A percentile compares a stretch with the other conserved stretches of the same genome.
phyloP scores from a whole-genome alignment of 2,888 invertebrate genomes.

The Aromia moschata region DNA sequence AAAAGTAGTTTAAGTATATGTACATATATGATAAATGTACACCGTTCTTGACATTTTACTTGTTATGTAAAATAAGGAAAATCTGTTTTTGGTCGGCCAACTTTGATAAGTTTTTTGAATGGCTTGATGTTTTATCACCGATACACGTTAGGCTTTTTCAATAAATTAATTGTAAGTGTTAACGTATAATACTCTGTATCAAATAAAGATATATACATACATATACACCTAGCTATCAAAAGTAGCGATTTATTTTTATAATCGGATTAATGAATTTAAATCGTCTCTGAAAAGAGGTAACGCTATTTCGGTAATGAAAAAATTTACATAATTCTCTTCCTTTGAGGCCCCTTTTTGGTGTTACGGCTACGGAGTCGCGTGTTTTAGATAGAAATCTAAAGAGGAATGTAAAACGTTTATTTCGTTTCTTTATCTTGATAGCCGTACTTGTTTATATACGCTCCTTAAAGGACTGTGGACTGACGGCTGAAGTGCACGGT shows the following conservation, averaged over 20 bases:
- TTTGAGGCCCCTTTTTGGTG: slow-evolving; percentile 35
- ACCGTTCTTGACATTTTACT: too few relatives aligned
- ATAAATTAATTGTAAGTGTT: too few relatives aligned
- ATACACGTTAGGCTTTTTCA: too few relatives aligned
- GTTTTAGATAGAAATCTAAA: slow-evolving; percentile 43
- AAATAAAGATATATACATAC: not conserved
- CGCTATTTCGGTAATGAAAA: slow-evolving; percentile 19
- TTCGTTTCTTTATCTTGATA: slow-evolving; percentile 45
- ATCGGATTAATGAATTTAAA: slow-evolving; percentile 30
- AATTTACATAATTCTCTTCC: slow-evolving; percentile 40
- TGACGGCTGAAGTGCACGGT: not conserved
- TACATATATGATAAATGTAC: too few relatives aligned
- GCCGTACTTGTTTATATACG: slow-evolving; percentile 42
- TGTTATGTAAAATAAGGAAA: too few relatives aligned
- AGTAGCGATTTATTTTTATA: slow-evolving; percentile 22
- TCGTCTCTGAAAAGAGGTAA: slow-evolving; percentile 12
- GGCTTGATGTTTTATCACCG: too few relatives aligned
- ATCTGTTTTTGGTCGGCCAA: too few relatives aligned
- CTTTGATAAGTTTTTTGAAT: too few relatives aligned
- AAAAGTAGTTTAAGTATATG: too few relatives aligned
- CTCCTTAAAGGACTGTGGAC: not conserved
- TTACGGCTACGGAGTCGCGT: slow-evolving; percentile 43
- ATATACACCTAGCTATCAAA: slow-evolving; percentile 3
- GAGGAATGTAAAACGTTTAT: slow-evolving; percentile 46
- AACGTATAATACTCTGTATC: too few relatives aligned